Conservation (phyloP, 2,113 vertebrate genomes). For the Dicrurus megarhynchus region DNA sequence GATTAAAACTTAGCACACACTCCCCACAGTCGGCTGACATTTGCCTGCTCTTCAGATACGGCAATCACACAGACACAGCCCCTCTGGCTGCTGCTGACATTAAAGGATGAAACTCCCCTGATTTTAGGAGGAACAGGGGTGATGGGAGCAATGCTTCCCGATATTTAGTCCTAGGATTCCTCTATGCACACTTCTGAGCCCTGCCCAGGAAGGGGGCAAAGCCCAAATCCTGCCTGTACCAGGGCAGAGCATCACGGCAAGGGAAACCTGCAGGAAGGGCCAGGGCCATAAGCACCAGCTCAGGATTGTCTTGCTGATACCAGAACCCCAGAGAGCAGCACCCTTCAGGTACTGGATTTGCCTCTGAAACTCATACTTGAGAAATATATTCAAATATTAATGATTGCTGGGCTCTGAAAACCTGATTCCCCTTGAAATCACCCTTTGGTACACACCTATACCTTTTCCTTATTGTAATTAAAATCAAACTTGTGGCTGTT, state of each 20-base stretch:
- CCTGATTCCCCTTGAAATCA: not conserved
- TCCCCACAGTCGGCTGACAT: not conserved
- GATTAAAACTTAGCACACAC: conserved; percentile 6
- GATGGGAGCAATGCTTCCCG: accelerated
- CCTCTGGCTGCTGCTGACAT: not conserved
- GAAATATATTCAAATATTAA: not conserved
- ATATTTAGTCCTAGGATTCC: not conserved
- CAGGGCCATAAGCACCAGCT: not conserved
- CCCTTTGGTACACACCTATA: accelerated
- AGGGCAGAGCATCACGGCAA: not conserved
- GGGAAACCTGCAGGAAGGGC: not conserved
- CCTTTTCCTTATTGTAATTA: not conserved
- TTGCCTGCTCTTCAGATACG: not conserved
- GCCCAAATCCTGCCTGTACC: not conserved
- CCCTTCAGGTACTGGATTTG: not conserved
- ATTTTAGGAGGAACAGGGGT: not conserved
- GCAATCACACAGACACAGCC: not conserved
- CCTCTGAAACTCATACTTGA: not conserved
- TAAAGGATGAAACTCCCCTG: not conserved
- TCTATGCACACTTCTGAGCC: accelerated
- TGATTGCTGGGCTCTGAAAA: not conserved
- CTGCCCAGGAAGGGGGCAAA: not conserved
- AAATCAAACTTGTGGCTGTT: not conserved
- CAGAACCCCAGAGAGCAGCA: not conserved
- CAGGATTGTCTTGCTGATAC: not conserved